phyloP scores from a whole-genome alignment of 2,888 invertebrate species.

The Troides oblongomaculatus region DNA sequence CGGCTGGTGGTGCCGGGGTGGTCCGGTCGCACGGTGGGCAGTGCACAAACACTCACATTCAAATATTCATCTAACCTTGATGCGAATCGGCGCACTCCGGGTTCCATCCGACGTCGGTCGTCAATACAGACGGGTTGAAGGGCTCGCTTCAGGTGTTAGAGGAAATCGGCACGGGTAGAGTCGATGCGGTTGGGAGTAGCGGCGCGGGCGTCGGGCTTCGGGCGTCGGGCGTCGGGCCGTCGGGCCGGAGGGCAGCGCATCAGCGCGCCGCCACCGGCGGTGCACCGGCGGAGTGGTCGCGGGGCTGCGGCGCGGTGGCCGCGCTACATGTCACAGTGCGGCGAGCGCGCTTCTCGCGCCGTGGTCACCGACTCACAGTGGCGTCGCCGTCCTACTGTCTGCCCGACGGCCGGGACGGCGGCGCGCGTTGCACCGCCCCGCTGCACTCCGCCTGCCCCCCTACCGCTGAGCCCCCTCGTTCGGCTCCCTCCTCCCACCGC shows the following conservation, averaged over 20 bases:
- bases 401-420: slow-evolving; percentile 67
- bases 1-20: slow-evolving; percentile 63
- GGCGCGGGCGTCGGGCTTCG: slow-evolving; percentile 64
- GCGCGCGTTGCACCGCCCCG: slow-evolving; percentile 79
- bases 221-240: slow-evolving; percentile 55
- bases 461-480: slow-evolving; percentile 55
- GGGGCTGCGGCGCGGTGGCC: slow-evolving; percentile 64
- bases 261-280: slow-evolving; percentile 74
- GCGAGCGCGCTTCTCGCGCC: slow-evolving; percentile 77
- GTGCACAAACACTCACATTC: slow-evolving; percentile 76
- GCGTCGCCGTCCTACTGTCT: slow-evolving; percentile 81
- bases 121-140: slow-evolving; percentile 71
- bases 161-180: slow-evolving; percentile 55
- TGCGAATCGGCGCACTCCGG: slow-evolving; percentile 79
- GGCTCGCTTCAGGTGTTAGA: slow-evolving; percentile 69
- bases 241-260: slow-evolving; percentile 50
- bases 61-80: slow-evolving; percentile 79
- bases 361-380: slow-evolving; percentile 78
- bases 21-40: slow-evolving; percentile 54
- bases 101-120: slow-evolving; percentile 77
- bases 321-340: slow-evolving; percentile 77
- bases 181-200: slow-evolving; percentile 44
- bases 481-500: slow-evolving; percentile 56
- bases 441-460: slow-evolving; percentile 77
- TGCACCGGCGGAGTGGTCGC: slow-evolving; percentile 69